phyloP scores from a whole-genome alignment of 2,888 invertebrate species.

The Aricia artaxerxes region DNA sequence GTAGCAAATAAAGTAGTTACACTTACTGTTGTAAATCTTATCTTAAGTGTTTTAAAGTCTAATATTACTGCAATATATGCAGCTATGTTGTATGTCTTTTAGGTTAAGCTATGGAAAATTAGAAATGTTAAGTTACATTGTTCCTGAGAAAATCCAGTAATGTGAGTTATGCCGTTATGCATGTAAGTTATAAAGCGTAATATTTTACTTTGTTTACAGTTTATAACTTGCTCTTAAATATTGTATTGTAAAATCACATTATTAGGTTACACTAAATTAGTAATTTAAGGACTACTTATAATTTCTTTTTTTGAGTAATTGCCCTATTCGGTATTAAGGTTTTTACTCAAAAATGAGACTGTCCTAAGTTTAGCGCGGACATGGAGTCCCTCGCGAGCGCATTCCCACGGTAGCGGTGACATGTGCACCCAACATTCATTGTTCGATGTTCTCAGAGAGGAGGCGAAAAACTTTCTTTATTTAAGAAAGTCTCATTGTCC shows the following conservation, averaged over 20 bases:
- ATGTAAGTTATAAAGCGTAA: too few species aligned
- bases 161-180: too few species aligned
- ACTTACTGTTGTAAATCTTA: slow-evolving; percentile 2
- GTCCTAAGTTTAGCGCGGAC: neutral
- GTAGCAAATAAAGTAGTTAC: neutral
- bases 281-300: neutral
- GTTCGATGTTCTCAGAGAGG: slow-evolving; percentile 38
- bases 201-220: too few species aligned
- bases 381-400: slow-evolving; percentile 26
- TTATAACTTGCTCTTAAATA: too few species aligned
- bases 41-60: neutral
- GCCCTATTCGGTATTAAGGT: neutral
- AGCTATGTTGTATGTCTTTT: neutral
- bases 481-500: slow-evolving; percentile 33
- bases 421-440: slow-evolving; percentile 50
- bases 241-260: too few species aligned
- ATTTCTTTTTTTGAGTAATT: too few species aligned
- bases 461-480: slow-evolving; percentile 28
- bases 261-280: too few species aligned
- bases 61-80: neutral
- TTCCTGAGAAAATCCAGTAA: too few species aligned
- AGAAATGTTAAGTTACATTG: too few species aligned
- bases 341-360: neutral
- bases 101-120: neutral
- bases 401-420: slow-evolving; percentile 54